phyloP scores from a whole-genome alignment of 2,797 vertebrate species.

The Oreochromis grahami region DNA sequence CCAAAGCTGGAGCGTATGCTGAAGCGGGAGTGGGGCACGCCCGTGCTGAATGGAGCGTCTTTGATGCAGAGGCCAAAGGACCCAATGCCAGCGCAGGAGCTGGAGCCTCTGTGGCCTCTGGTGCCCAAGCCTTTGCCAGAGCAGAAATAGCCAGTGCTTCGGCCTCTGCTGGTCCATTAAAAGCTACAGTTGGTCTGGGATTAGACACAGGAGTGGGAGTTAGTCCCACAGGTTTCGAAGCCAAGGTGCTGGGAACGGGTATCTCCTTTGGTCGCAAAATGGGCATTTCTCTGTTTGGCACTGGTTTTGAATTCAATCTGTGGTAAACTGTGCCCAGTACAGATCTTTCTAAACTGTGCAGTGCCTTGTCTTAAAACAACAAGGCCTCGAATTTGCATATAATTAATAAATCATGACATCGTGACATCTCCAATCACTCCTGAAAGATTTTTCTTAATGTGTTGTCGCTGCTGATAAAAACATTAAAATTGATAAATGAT shows the following conservation, averaged over 20 bases:
- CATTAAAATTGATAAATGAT: too few relatives aligned
- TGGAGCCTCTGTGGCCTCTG: fast-evolving
- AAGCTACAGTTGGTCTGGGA: background rate
- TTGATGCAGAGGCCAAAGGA: background rate
- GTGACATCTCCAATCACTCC: too few relatives aligned
- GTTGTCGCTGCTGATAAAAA: too few relatives aligned
- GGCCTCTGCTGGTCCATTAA: background rate
- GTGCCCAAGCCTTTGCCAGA: background rate
- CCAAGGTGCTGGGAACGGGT: slow-evolving; percentile 12
- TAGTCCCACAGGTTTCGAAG: too few relatives aligned
- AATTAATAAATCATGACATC: too few relatives aligned
- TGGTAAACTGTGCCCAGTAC: background rate
- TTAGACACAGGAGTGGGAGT: background rate
- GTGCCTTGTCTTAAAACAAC: too few relatives aligned
- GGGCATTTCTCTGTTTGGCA: background rate
- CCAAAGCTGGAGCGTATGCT: background rate
- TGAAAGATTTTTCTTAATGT: too few relatives aligned
- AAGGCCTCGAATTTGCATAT: too few relatives aligned
- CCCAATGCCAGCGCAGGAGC: background rate
- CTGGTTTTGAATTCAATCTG: background rate
- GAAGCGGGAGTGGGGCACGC: background rate
- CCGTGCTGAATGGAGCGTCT: background rate
- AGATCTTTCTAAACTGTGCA: fast-evolving
- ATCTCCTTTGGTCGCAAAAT: fast-evolving
- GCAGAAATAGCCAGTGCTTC: background rate